Base-by-base conservation (phyloP, 2,113 vertebrate species). In the Hippocampus comes region DNA sequence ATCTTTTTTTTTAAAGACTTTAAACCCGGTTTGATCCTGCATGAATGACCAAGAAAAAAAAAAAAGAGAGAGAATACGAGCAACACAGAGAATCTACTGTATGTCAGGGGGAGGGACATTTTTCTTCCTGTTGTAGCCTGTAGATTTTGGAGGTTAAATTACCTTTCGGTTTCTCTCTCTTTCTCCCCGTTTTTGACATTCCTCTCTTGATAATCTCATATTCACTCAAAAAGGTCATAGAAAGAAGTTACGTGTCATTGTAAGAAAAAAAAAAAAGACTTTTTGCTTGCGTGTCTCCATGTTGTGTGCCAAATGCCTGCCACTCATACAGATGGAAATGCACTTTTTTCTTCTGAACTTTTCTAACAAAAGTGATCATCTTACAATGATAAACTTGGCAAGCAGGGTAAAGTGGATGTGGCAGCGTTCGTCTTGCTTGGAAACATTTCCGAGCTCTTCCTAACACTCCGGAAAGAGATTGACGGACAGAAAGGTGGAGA, bases 1-100 rank as follows among this genome's bases (percentile, higher is more conserved):
- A 83, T 87, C 90, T 91, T 91, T 80, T 85, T 38, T 38, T 6
- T 6, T 6, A 38, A 87, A 83, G 85, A 91, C 86, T 90, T 89
- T 84, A 84, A 88, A 91, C 82, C 86, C 85, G 86, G 87, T 90
- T 89, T 84, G 92, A 88, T 91, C 89, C 86, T 93, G 93, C 93
- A 93, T 93, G 93, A 93, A 87, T 91, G 89, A 92, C 86, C 90
- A 48, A 48, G 83, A 91, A 86, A 87, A 23, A 53, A 87, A 82
- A 59, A 43, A 65, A 43, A 27, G 9, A 82, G 83, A 68, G 76
- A 81, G 83, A 86, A 78, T 80, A 84, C 82, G 84, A 87, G 80
- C 79, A 91, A 89, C 80, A 89, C 87, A 79, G 86, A 90, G 73
- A 92, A 90, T 84, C 81, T 88, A 89, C 82, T 89, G 88, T 92